Evolutionary conservation across 2,888 invertebrate genomes (phyloP).

Genomic region (Tromatobia lineatoria): DNA sequence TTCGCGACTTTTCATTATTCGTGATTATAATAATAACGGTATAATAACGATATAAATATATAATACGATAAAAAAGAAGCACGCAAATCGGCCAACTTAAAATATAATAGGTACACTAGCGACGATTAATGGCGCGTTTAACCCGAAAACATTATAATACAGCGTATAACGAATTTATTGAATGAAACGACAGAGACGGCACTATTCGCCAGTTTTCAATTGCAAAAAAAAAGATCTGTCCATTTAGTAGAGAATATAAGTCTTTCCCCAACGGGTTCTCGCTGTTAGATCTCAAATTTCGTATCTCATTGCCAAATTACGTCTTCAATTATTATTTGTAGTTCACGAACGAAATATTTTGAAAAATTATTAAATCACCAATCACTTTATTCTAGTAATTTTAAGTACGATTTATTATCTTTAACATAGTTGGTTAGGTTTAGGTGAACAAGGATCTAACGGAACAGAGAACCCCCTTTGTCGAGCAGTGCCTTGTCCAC

Average conservation of each 20-base stretch:
- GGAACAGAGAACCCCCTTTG: conserved; percentile 71
- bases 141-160: conserved; percentile 7
- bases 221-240: conserved; percentile 63
- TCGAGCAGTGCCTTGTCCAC: conserved; percentile 84
- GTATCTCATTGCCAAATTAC: conserved; percentile 19
- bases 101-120: neutral
- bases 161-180: conserved; percentile 37
- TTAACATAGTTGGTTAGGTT: conserved; percentile 1
- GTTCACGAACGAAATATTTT: conserved; percentile 13
- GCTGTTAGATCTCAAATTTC: conserved; percentile 50
- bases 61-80: neutral
- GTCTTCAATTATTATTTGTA: neutral
- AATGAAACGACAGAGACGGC: conserved; percentile 32
- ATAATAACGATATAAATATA: neutral
- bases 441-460: conserved; percentile 66
- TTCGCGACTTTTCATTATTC: conserved; percentile 46
- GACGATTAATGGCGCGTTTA: conserved; percentile 19
- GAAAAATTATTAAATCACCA: conserved; percentile 20
- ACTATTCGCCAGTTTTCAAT: conserved; percentile 37
- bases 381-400: conserved; percentile 15
- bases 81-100: conserved; percentile 41
- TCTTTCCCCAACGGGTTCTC: conserved; percentile 60
- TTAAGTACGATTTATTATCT: neutral
- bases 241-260: conserved; percentile 62
- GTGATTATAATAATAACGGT: conserved; percentile 18